Evolutionary conservation across 2,888 invertebrate genomes (phyloP).

Genomic region (Incurvaria masculella): DNA sequence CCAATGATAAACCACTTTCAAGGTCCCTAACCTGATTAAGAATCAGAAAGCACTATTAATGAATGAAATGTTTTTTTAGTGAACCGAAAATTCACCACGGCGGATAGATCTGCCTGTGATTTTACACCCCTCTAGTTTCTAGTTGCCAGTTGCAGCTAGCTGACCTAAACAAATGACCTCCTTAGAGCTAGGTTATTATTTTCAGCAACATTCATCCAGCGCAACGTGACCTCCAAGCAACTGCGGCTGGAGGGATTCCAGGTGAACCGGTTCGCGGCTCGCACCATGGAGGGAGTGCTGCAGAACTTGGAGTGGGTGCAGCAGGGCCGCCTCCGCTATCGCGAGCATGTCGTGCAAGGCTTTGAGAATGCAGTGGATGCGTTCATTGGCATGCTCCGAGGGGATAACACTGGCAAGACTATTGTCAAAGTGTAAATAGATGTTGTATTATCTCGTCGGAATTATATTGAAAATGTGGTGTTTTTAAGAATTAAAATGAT

Average conservation of each 20-base stretch:
- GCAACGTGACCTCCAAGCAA: slow-evolving; percentile 57
- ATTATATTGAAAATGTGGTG: too few relatives aligned
- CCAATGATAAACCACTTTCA: too few relatives aligned
- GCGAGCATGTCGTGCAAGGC: slow-evolving; percentile 67
- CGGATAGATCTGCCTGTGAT: too few relatives aligned
- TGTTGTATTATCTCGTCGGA: too few relatives aligned
- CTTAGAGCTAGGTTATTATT: slow-evolving; percentile 12
- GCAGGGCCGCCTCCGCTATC: slow-evolving; percentile 67
- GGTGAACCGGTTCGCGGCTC: slow-evolving; percentile 53
- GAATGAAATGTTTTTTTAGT: too few relatives aligned
- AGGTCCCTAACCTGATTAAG: not conserved
- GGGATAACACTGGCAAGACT: slow-evolving; percentile 70
- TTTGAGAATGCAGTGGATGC: slow-evolving; percentile 73
- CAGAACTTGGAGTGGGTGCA: slow-evolving; percentile 63
- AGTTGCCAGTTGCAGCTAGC: too few relatives aligned
- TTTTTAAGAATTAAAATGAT: too few relatives aligned
- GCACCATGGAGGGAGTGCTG: slow-evolving; percentile 61
- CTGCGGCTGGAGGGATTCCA: slow-evolving; percentile 68
- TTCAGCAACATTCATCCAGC: slow-evolving; percentile 53
- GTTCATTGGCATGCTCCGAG: slow-evolving; percentile 60
- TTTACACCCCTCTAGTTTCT: too few relatives aligned
- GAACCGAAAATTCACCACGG: too few relatives aligned
- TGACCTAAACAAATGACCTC: too few relatives aligned
- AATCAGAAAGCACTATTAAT: not conserved
- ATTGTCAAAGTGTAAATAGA: slow-evolving; percentile 60